Conservation (phyloP, 2,797 vertebrate species). For the Iguana delicatissima region DNA sequence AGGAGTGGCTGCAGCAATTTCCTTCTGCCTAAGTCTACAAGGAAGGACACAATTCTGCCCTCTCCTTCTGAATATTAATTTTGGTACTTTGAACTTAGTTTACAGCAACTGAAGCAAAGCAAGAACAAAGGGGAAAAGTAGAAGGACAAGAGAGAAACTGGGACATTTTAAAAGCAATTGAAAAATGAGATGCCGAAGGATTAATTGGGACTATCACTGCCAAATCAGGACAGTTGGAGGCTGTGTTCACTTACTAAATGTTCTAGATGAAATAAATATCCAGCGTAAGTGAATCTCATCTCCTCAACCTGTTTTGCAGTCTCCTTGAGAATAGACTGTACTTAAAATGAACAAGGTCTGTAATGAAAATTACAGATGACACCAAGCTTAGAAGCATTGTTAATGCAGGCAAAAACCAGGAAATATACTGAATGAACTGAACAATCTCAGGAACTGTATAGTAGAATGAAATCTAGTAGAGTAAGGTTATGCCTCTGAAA, state of each 20-base stretch:
- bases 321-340: background rate
- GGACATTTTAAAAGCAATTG: too few species aligned
- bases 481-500: conserved; percentile 1
- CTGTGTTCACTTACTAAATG: background rate
- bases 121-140: too few species aligned
- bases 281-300: background rate
- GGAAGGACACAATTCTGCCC: too few species aligned
- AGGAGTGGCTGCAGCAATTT: too few species aligned
- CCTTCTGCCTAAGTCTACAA: too few species aligned
- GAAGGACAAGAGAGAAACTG: too few species aligned
- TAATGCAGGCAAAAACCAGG: conserved; percentile 1
- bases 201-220: too few species aligned
- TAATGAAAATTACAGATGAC: conserved; percentile 22
- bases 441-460: conserved; percentile 38
- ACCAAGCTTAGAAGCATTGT: background rate
- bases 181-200: too few species aligned
- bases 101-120: too few species aligned
- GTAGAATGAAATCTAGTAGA: conserved; percentile 8
- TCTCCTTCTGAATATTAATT: too few species aligned
- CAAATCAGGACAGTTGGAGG: too few species aligned
- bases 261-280: background rate
- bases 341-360: background rate
- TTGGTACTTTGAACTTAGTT: too few species aligned
- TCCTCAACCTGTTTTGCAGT: background rate
- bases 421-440: background rate